These are phyloP conservation scores for Ceratina calcarata DNA, from an alignment of 1,140 invertebrate species.

Conservation along the genomic window DNA sequence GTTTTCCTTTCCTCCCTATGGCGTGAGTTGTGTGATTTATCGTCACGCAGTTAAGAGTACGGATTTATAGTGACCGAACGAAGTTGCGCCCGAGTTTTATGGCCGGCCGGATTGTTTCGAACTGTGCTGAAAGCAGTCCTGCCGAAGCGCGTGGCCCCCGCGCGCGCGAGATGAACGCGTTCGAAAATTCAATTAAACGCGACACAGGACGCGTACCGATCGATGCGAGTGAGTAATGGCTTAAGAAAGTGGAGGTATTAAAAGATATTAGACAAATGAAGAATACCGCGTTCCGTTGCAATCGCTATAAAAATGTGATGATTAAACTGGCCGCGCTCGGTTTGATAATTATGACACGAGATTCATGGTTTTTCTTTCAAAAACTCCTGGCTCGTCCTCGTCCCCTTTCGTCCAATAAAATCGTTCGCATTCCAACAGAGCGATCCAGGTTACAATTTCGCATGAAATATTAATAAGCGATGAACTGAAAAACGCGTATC, in stretches of 20 bases:
- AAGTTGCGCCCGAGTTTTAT: constrained; percentile 41
- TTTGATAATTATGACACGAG: too few species aligned
- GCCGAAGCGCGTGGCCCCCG: background rate
- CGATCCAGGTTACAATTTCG: background rate
- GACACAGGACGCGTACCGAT: background rate
- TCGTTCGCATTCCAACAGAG: background rate
- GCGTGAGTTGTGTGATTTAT: constrained; percentile 46
- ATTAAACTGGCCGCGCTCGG: too few species aligned
- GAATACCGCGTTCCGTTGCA: too few species aligned
- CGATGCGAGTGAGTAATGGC: background rate
- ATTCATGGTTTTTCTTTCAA: too few species aligned
- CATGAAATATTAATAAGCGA: constrained; percentile 17
- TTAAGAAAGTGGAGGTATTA: too few species aligned
- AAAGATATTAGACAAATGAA: too few species aligned
- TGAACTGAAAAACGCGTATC: background rate
- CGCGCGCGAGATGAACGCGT: constrained; percentile 2
- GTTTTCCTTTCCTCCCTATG: background rate
- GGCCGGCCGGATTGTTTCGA: constrained; percentile 45
- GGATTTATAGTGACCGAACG: constrained; percentile 45
- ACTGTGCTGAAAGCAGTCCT: constrained; percentile 33
- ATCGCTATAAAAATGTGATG: too few species aligned
- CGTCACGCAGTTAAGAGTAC: constrained; percentile 46
- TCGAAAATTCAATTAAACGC: constrained; percentile 34
- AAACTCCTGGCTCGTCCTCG: too few species aligned
- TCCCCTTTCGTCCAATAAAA: background rate